Conservation (phyloP, 2,797 vertebrate species). For the Ptychobarbus kaznakovi region DNA sequence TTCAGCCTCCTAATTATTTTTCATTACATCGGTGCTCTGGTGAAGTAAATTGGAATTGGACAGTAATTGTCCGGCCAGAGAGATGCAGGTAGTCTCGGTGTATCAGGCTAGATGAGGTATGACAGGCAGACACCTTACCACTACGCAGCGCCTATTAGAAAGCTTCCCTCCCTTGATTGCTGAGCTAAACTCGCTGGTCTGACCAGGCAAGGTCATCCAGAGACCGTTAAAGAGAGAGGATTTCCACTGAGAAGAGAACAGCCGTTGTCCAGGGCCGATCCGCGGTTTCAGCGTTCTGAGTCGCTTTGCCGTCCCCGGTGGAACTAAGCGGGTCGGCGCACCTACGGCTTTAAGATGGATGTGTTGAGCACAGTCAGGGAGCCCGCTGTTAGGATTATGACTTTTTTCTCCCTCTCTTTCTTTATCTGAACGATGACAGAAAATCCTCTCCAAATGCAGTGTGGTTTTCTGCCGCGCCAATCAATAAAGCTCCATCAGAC, state of each 20-base stretch:
- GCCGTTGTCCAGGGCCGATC: slow-evolving; percentile 68
- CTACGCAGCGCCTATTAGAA: slow-evolving; percentile 89
- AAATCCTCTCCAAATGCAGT: slow-evolving; percentile 71
- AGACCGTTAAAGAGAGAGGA: slow-evolving; percentile 79
- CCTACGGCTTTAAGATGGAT: slow-evolving; percentile 72
- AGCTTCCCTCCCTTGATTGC: slow-evolving; percentile 90
- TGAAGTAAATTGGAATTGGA: slow-evolving; percentile 97
- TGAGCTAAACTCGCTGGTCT: slow-evolving; percentile 69
- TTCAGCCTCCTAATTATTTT: slow-evolving; percentile 99
- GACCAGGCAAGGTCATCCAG: slow-evolving; percentile 87
- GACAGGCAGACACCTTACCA: slow-evolving; percentile 94
- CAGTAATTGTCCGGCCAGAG: slow-evolving; percentile 95
- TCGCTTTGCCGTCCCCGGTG: slow-evolving; percentile 52
- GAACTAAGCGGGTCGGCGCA: slow-evolving; percentile 68
- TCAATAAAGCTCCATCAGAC: slow-evolving; percentile 72
- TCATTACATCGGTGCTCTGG: slow-evolving; percentile 90
- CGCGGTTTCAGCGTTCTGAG: slow-evolving; percentile 11
- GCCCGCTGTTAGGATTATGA: slow-evolving; percentile 72
- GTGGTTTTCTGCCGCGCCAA: slow-evolving; percentile 68
- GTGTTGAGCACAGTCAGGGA: slow-evolving; percentile 72
- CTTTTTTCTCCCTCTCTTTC: slow-evolving; percentile 56
- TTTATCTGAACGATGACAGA: slow-evolving; percentile 69
- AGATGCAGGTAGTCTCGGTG: slow-evolving; percentile 87
- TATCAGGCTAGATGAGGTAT: slow-evolving; percentile 97
- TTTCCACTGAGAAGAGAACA: slow-evolving; percentile 82